Percentiles rank a stretch among this genome's conserved stretches.
These are phyloP conservation scores for Ramazzottius varieornatus DNA, from an alignment of 2,888 invertebrate species.

Conservation along the genomic window DNA sequence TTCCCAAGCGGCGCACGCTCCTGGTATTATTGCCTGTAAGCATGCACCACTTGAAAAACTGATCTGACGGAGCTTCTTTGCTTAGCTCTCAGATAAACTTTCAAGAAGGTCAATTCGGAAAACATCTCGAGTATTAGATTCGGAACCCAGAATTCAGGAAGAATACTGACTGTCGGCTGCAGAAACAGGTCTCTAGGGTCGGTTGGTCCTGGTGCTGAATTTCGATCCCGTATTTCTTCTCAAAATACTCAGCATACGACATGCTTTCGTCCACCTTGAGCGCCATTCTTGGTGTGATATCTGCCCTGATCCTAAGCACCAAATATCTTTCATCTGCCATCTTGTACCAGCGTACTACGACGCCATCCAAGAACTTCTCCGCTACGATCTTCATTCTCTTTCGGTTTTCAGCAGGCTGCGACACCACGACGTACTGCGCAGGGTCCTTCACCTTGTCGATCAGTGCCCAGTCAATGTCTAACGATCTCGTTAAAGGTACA, in stretches of 20 bases:
- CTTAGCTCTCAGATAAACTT: no score
- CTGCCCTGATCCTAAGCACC: neutral
- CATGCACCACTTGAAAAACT: no score
- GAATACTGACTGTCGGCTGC: neutral
- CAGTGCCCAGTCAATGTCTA: neutral
- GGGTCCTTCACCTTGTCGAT: neutral
- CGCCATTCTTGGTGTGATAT: slow-evolving; percentile 22
- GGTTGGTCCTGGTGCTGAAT: slow-evolving; percentile 42
- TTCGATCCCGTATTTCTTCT: slow-evolving; percentile 38
- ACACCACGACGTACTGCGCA: neutral
- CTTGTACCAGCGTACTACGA: slow-evolving; percentile 1
- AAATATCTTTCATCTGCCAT: slow-evolving; percentile 2
- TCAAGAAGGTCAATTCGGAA: no score
- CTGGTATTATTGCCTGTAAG: no score
- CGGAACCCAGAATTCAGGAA: no score
- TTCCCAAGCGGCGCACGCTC: no score
- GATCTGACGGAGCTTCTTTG: no score
- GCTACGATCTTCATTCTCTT: neutral
- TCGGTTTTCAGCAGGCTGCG: neutral
- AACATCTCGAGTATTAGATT: no score
- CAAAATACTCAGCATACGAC: slow-evolving; percentile 48
- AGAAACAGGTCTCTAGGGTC: slow-evolving; percentile 41
- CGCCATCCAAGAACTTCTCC: neutral
- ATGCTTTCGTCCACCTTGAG: slow-evolving; percentile 36
- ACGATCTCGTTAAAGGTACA: neutral